phyloP scores from a whole-genome alignment of 2,888 invertebrate species.

The Axea sp. region DNA sequence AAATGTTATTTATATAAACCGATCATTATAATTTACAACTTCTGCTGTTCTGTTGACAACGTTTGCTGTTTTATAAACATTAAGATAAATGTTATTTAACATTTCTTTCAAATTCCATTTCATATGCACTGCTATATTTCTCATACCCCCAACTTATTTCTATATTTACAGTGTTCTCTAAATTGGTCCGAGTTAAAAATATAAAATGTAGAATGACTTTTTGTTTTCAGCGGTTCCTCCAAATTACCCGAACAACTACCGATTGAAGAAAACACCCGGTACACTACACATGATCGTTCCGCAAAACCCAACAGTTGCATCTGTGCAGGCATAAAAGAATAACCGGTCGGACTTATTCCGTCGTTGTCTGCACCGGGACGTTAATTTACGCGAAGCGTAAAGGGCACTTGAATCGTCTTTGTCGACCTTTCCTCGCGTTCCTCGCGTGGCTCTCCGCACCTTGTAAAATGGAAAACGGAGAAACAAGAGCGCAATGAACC shows the following conservation, averaged over 20 bases:
- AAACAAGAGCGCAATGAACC: conserved; percentile 61
- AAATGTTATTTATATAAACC: too few species aligned
- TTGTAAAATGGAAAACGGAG: conserved; percentile 49
- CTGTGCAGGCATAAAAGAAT: conserved; percentile 3
- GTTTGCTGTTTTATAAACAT: too few species aligned
- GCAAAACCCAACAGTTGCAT: neutral
- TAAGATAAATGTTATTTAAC: too few species aligned
- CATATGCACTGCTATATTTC: too few species aligned
- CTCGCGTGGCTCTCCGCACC: conserved; percentile 52
- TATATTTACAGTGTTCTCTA: too few species aligned
- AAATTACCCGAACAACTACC: neutral
- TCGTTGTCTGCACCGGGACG: conserved; percentile 28
- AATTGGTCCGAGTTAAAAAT: too few species aligned
- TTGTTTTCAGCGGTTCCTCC: too few species aligned
- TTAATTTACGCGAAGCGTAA: conserved; percentile 47
- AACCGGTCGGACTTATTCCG: conserved; percentile 15
- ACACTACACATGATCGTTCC: neutral
- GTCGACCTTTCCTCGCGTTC: conserved; percentile 51
- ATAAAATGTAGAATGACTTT: too few species aligned
- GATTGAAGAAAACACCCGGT: neutral
- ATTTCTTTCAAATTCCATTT: too few species aligned
- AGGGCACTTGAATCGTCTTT: conserved; percentile 53
- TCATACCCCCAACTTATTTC: too few species aligned
- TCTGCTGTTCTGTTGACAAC: too few species aligned
- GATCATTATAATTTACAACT: too few species aligned